Conservation (phyloP, 2,113 vertebrate genomes). For the Heterotilapia buettikoferi region DNA sequence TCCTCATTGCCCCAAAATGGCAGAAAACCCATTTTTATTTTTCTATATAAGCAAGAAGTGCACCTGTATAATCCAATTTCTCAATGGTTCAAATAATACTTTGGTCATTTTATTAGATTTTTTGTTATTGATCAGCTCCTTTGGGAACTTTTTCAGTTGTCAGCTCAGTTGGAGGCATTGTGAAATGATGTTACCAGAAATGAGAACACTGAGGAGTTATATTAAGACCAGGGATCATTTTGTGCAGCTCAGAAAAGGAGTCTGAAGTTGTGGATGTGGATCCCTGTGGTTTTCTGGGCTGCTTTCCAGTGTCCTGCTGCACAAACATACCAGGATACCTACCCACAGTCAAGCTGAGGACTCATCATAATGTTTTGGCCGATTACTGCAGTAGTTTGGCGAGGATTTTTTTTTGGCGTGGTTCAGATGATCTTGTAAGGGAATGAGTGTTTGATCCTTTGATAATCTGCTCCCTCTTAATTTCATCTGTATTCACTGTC, state of each 20-base stretch:
- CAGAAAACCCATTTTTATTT: neutral
- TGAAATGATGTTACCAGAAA: neutral
- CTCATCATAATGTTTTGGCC: neutral
- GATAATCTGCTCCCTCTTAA: neutral
- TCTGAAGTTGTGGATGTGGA: neutral
- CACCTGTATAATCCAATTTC: neutral
- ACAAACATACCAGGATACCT: neutral
- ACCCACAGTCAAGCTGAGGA: neutral
- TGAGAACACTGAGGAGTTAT: neutral
- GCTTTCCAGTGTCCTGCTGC: neutral
- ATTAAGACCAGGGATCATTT: neutral
- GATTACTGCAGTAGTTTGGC: neutral
- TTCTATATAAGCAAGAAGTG: neutral
- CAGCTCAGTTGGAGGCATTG: neutral
- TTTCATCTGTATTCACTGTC: neutral
- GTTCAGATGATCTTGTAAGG: neutral
- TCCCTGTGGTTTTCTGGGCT: conserved; percentile 28
- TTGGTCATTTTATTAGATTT: neutral
- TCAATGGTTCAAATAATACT: neutral
- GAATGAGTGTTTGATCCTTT: neutral
- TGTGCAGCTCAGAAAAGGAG: neutral
- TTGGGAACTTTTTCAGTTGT: neutral
- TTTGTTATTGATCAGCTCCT: neutral
- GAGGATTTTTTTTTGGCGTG: neutral
- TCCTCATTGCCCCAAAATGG: neutral